phyloP scores from a whole-genome alignment of 2,113 vertebrate species.

The Nanorana parkeri region DNA sequence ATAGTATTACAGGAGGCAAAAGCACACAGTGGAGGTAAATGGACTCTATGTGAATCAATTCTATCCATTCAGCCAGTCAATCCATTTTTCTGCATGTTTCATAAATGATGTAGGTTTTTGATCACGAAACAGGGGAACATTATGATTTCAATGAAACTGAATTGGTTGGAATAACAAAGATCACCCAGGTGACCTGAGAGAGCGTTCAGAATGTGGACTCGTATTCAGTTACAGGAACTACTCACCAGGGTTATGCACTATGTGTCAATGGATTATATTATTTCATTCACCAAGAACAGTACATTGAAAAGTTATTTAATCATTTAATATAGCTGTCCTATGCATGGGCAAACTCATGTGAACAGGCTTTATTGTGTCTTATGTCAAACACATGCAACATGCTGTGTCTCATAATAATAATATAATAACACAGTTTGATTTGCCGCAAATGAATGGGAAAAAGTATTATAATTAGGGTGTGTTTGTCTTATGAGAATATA shows the following conservation, averaged over 20 bases:
- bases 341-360: neutral
- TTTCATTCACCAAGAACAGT: slow-evolving; percentile 7
- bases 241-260: neutral
- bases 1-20: no score
- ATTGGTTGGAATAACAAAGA: no score
- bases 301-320: slow-evolving; percentile 26
- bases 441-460: neutral
- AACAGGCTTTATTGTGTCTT: neutral
- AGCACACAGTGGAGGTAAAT: no score
- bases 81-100: no score
- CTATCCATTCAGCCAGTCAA: no score
- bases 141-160: no score
- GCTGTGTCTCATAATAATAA: slow-evolving; percentile 37
- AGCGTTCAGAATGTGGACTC: neutral
- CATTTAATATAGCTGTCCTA: slow-evolving; percentile 16
- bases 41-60: no score
- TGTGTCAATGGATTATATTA: neutral
- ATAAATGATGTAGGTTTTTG: no score
- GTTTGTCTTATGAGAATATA: neutral
- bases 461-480: neutral
- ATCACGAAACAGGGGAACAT: no score
- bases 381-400: slow-evolving; percentile 38
- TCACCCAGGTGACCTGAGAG: no score
- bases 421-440: slow-evolving; percentile 3
- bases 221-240: neutral